Base-by-base conservation (phyloP, 53 echinoderm and acorn worm genomes). In the Apostichopus leukothele region DNA sequence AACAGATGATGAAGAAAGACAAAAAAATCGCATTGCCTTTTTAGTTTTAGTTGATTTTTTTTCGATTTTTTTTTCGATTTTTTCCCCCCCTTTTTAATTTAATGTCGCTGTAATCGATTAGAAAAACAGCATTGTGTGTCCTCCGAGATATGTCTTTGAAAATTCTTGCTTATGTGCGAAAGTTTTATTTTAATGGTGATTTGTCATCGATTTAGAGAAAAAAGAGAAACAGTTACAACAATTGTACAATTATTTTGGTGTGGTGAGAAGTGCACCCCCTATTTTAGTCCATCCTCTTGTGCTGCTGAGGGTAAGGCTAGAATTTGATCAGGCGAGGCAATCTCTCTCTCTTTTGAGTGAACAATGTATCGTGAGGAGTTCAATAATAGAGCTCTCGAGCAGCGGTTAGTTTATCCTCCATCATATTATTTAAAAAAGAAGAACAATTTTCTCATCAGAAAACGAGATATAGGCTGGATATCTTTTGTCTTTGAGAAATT, bases 361-460 rank as follows among this genome's bases (percentile, higher is more conserved):
- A 18, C n/a, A 71, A n/a, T 71, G 71, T 71, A 71, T 71, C 18
- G 71, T 19, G 71, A 39, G 39, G 39, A 71, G n/a, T 71, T 71
- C 71, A 19, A n/a, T 19, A n/a, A 71, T 71, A 71, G 71, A 71
- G 71, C 71, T 71, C 71, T n/a, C 21, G 13, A 13, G 71, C 71
- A 71, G 71, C 6, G 18, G 18, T 71, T 71, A 71, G 71, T 71
- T 71, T 71, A 71, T 71, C 71, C 71, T 71, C 20, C 16, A 68
- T 68, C 6, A 71, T 71, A 71, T 71, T 71, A 71, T 71, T 71
- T 71, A 71, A 71, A 71, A 14, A 71, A 71, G 71, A 71, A 71
- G 71, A 71, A 71, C 18, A 1, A 19, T 4, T 71, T 71, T 71
- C 71, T 71, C 20, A 19, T 71, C 39, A 19, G 71, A n/a, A 71